Percentiles rank a stretch among this genome's conserved stretches.
Evolutionary conservation across 1,140 invertebrate genomes (phyloP).

Genomic region (Cydia pomonella): DNA sequence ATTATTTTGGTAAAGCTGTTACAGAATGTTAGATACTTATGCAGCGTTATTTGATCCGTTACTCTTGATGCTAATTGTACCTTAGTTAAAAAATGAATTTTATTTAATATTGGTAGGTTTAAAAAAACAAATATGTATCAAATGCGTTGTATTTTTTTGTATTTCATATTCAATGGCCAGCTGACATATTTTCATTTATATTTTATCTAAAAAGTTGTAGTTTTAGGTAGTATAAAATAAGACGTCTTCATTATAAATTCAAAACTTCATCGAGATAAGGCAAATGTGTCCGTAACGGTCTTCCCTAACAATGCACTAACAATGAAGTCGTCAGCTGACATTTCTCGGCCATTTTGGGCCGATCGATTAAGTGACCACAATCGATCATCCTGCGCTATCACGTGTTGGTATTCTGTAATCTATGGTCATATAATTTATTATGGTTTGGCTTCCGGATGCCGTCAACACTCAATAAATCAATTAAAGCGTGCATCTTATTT

Average conservation of each 20-base stretch:
- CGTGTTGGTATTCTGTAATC: slow-evolving; percentile 54
- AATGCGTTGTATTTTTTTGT: no score
- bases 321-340: slow-evolving; percentile 66
- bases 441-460: slow-evolving; percentile 59
- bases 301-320: slow-evolving; percentile 50
- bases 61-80: no score
- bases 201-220: background rate
- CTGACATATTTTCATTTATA: no score
- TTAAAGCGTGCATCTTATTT: slow-evolving; percentile 61
- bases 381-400: slow-evolving; percentile 64
- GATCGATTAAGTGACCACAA: slow-evolving; percentile 55
- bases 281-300: slow-evolving; percentile 35
- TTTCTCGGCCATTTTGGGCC: slow-evolving; percentile 60
- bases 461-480: slow-evolving; percentile 77
- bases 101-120: no score
- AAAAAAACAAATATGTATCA: no score
- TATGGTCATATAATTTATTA: slow-evolving; percentile 62
- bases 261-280: slow-evolving; percentile 36
- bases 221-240: background rate
- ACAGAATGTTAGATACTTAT: no score
- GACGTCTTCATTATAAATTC: slow-evolving; percentile 21
- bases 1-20: no score
- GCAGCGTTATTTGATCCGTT: no score
- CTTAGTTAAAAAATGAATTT: no score
- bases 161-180: no score